phyloP scores from a whole-genome alignment of 2,888 invertebrate species.

The Microdon myrmicae region DNA sequence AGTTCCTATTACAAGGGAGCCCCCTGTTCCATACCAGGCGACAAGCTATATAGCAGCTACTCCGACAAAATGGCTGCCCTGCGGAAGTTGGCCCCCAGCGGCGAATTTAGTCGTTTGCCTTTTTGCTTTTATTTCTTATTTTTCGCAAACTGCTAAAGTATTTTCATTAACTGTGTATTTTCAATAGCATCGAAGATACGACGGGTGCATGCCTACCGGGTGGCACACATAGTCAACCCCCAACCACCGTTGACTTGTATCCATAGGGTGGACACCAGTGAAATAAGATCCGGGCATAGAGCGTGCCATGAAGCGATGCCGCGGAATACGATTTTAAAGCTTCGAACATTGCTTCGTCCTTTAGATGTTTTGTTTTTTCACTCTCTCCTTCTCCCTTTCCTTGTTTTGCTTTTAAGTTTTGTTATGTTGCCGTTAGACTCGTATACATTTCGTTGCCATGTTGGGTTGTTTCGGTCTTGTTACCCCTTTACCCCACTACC shows the following conservation, averaged over 20 bases:
- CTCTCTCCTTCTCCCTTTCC: constrained; percentile 1
- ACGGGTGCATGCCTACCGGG: constrained; percentile 37
- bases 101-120: constrained; percentile 7
- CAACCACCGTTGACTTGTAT: constrained; percentile 13
- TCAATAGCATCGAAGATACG: constrained; percentile 42
- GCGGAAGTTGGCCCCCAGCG: constrained; percentile 30
- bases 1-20: constrained; percentile 41
- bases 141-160: constrained; percentile 19
- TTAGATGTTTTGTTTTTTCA: constrained; percentile 7
- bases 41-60: constrained; percentile 12
- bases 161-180: constrained; percentile 48
- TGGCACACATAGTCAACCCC: constrained; percentile 41
- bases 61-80: constrained; percentile 5
- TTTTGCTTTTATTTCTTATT: constrained; percentile 13
- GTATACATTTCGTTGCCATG: constrained; percentile 29
- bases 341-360: constrained; percentile 32
- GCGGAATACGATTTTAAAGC: constrained; percentile 33
- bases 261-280: constrained; percentile 4
- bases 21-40: constrained; percentile 24
- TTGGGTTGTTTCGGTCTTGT: too few species aligned
- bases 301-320: constrained; percentile 13
- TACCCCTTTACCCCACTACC: constrained; percentile 29
- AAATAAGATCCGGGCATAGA: constrained; percentile 18
- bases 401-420: constrained; percentile 1
- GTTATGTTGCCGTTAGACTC: constrained; percentile 6